Percentiles rank a stretch among this genome's conserved stretches.
Evolutionary conservation across 2,797 vertebrate species (phyloP).

Genomic region (Sparus aurata): DNA sequence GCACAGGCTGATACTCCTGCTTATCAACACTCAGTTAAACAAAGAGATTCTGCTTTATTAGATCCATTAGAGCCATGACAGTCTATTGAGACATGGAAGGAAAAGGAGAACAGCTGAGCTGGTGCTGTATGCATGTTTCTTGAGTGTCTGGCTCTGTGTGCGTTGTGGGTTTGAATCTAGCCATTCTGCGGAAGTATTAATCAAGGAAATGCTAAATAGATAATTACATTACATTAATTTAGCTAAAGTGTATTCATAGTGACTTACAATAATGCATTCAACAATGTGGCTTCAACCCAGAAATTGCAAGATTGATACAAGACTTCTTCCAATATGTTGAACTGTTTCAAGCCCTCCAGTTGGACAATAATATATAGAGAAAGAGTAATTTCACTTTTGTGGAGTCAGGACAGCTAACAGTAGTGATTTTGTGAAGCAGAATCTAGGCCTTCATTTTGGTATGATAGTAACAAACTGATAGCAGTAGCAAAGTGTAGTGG

Average conservation of each 20-base stretch:
- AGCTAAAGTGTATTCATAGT: not conserved
- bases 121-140: constrained; percentile 12
- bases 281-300: not conserved
- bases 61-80: not conserved
- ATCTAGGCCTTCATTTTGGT: not conserved
- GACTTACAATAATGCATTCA: not conserved
- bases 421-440: not conserved
- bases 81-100: constrained; percentile 6
- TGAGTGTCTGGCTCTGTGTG: constrained; percentile 4
- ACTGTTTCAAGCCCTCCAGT: not conserved
- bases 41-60: constrained; percentile 9
- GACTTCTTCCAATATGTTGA: not conserved
- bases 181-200: not conserved
- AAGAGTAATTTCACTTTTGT: not conserved
- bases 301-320: not conserved
- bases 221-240: not conserved
- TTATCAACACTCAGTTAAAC: constrained; percentile 15
- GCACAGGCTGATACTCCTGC: not conserved
- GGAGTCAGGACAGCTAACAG: not conserved
- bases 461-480: not conserved
- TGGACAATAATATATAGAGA: not conserved
- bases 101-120: constrained; percentile 6
- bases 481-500: no score
- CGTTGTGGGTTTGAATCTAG: constrained; percentile 2
- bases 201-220: constrained; percentile 12